A percentile compares a stretch with the other conserved stretches of the same genome.
Conservation (phyloP, 2,888 invertebrate species). For the Morinoia aosen region DNA sequence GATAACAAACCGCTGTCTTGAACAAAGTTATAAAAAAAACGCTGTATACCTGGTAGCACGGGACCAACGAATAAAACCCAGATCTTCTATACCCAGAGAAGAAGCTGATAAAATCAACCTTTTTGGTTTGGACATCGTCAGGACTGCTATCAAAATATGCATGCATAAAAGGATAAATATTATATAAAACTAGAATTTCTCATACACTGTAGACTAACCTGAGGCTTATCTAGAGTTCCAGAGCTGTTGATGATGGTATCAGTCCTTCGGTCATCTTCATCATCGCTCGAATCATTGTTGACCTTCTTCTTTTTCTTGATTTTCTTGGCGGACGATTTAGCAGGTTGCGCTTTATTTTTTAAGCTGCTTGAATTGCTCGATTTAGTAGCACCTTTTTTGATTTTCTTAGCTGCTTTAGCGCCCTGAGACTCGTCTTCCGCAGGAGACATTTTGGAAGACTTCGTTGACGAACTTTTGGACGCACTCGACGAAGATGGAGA, state of each 20-base stretch:
- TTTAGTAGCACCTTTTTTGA: background rate
- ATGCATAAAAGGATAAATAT: background rate
- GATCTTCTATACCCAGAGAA: no score
- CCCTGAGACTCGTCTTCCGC: background rate
- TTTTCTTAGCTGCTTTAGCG: slow-evolving; percentile 14
- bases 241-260: background rate
- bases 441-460: slow-evolving; percentile 29
- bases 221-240: background rate
- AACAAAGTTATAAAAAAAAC: no score
- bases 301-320: slow-evolving; percentile 27
- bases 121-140: background rate
- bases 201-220: background rate
- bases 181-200: background rate
- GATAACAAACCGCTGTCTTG: no score
- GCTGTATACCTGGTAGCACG: no score
- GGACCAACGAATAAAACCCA: no score
- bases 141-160: background rate
- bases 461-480: background rate
- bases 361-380: background rate
- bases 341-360: background rate
- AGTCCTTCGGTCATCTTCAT: background rate
- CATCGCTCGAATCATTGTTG: background rate
- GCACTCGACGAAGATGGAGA: background rate
- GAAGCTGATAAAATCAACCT: no score
- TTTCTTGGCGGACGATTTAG: background rate